Evolutionary conservation across 1,140 invertebrate genomes (phyloP).

Genomic region (Rhyacophila brunnea): DNA sequence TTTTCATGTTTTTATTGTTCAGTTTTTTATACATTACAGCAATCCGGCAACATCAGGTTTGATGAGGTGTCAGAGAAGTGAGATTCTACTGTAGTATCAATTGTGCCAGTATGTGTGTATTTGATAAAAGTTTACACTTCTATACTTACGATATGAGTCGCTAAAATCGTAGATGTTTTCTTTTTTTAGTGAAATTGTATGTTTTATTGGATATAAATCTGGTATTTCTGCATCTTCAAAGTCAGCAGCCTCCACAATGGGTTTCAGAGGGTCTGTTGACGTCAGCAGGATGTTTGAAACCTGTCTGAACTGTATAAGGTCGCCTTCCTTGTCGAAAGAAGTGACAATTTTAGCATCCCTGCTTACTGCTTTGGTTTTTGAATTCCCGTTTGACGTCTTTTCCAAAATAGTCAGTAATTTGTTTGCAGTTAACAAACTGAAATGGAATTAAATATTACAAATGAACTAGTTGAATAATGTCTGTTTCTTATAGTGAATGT

Average conservation of each 20-base stretch:
- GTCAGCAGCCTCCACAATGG: conserved; percentile 51
- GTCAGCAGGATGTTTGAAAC: conserved; percentile 64
- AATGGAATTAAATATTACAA: conserved; percentile 33
- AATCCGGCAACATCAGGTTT: no score
- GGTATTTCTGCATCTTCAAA: conserved; percentile 57
- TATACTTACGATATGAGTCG: conserved; percentile 70
- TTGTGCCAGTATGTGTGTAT: no score
- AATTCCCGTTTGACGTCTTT: conserved; percentile 56
- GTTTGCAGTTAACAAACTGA: conserved; percentile 65
- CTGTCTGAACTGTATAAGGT: conserved; percentile 64
- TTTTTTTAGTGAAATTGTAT: conserved; percentile 64
- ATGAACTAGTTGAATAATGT: no score
- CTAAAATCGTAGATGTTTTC: conserved; percentile 63
- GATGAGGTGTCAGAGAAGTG: no score
- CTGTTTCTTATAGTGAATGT: no score
- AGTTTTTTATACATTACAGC: no score
- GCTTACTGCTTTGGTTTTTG: conserved; percentile 55
- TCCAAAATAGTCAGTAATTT: conserved; percentile 73
- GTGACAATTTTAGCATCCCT: conserved; percentile 58
- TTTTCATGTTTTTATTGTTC: no score
- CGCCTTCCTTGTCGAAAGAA: conserved; percentile 60
- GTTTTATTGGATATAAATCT: conserved; percentile 68
- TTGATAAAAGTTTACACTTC: no score
- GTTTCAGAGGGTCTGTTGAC: conserved; percentile 59
- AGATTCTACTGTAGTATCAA: no score